Percentiles rank a stretch among this genome's conserved stretches.
Evolutionary conservation across 2,113 vertebrate species (phyloP).

Genomic region (Cynoglossus semilaevis): DNA sequence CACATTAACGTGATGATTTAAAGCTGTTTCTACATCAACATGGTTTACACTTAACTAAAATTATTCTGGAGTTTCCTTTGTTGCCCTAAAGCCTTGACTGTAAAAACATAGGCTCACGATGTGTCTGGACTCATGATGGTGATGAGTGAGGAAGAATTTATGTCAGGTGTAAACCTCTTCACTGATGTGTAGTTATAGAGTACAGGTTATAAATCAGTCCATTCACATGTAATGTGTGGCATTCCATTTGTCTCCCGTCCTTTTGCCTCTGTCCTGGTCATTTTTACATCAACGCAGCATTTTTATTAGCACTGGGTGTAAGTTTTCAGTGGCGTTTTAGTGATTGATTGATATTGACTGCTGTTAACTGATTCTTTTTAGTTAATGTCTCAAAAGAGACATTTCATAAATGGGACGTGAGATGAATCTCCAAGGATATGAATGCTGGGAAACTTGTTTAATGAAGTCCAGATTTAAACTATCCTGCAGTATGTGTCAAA

Average conservation of each 20-base stretch:
- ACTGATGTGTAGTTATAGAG: conserved; percentile 13
- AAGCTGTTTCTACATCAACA: neutral
- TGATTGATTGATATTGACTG: conserved; percentile 43
- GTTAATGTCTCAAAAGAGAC: conserved; percentile 29
- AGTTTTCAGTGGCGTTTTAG: conserved; percentile 17
- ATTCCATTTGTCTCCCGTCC: conserved; percentile 14
- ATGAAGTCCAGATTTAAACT: conserved; percentile 19
- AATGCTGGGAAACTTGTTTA: conserved; percentile 8
- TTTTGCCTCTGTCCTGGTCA: neutral
- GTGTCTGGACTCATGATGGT: neutral
- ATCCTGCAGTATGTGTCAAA: conserved; percentile 27
- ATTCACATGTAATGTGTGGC: neutral
- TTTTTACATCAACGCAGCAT: neutral
- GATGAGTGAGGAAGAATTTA: neutral
- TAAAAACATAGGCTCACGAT: neutral
- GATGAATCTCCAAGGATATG: conserved; percentile 4
- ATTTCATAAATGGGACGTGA: neutral
- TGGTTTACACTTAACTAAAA: neutral
- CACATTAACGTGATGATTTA: neutral
- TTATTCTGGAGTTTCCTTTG: too few relatives aligned
- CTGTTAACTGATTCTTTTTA: conserved; percentile 50
- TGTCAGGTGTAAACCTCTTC: neutral
- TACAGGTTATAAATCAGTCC: conserved; percentile 25
- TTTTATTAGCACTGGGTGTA: conserved; percentile 37
- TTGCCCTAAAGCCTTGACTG: too few relatives aligned